Evolutionary conservation across 2,888 invertebrate species (phyloP), one percentile per base, ranked within the genome.

Genomic region (Lepidocyrtoides sp.): DNA sequence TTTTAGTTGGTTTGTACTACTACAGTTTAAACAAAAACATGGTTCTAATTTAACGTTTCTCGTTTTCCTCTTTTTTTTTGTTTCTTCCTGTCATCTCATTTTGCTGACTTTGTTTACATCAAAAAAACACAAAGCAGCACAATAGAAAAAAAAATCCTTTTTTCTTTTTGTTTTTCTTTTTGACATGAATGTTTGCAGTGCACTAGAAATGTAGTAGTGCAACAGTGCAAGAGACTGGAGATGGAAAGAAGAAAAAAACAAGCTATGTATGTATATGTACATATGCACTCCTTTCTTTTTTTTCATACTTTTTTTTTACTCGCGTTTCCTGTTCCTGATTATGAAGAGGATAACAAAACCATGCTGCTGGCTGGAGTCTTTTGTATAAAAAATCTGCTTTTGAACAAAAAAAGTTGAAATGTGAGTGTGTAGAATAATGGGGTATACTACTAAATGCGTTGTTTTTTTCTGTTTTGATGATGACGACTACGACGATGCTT

Each of bases 31-130:
- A 51, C 51, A n/a, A 51, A 51, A 51, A 51, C 51, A 51, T 51
- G 51, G 51, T 51, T 66, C n/a, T 66, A 66, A 66, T 66, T 66
- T 66, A 26, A 66, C 26, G 26, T 29, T 66, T 66, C 29, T 51
- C n/a, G n/a, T n/a, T n/a, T n/a, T n/a, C n/a, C n/a, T n/a, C n/a
- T n/a, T n/a, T n/a, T 51, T 2, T 51, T 51, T n/a, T 8, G 14
- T 12, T 51, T 51, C n/a, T 51, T 51, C 51, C n/a, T 10, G 14
- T 51, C 51, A 2, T 51, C 51, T 51, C 51, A 51, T 51, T 51
- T 36, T 36, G 36, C 8, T 36, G 3, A 36, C 36, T 51, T 51
- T 51, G n/a, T 51, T 51, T 51, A 14, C 51, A 10, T n/a, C 51
- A n/a, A n/a, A n/a, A n/a, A 14, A 51, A 51, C 51, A 12, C 51